Evolutionary conservation across 2,888 invertebrate species (phyloP).

Genomic region (Drosophila ezoana): DNA sequence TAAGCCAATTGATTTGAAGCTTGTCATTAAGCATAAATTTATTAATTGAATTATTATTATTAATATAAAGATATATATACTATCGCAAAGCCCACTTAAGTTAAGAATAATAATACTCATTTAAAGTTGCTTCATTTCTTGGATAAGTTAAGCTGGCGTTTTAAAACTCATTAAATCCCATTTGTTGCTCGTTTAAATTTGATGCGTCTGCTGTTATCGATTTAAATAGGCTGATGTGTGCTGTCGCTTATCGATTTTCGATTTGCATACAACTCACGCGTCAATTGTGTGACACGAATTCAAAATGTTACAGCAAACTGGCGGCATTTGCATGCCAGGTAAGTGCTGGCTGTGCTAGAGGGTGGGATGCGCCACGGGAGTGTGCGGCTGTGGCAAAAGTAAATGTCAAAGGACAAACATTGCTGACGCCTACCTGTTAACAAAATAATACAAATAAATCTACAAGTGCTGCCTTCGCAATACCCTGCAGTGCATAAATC

Average conservation of each 20-base stretch:
- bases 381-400: conserved; percentile 16
- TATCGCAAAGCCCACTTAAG: too few species aligned
- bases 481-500: conserved; percentile 12
- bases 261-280: conserved; percentile 47
- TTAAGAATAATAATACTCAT: too few species aligned
- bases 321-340: conserved; percentile 22
- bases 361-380: background rate
- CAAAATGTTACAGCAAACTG: conserved; percentile 34
- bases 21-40: background rate
- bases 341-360: background rate
- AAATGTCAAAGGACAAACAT: conserved; percentile 71
- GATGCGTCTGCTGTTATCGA: conserved; percentile 36
- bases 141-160: background rate
- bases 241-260: conserved; percentile 64
- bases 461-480: background rate
- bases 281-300: conserved; percentile 46
- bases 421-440: conserved; percentile 44
- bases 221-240: conserved; percentile 34
- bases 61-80: too few species aligned
- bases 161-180: conserved; percentile 1
- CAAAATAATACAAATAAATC: conserved; percentile 13
- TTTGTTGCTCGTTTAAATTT: conserved; percentile 15
- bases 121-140: too few species aligned
- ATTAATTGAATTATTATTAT: background rate
- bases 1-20: background rate